These are phyloP conservation scores for Eumeta japonica DNA, from an alignment of 1,140 invertebrate genomes.

Conservation along the genomic window DNA sequence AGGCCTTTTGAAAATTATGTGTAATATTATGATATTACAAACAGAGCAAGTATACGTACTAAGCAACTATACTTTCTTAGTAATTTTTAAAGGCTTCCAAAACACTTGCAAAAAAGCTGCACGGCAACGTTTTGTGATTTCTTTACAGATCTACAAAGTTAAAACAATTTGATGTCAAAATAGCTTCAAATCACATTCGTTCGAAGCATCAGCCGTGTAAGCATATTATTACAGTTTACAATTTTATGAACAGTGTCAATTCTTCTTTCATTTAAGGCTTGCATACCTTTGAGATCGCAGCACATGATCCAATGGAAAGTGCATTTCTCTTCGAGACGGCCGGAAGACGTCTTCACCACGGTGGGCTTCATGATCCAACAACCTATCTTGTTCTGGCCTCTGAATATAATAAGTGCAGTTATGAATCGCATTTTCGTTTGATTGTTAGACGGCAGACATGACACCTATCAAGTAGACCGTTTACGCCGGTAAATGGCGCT, in stretches of 20 bases:
- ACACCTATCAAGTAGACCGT: no score
- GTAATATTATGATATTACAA: no score
- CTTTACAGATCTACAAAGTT: not conserved
- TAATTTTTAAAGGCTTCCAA: no score
- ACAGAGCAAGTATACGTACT: no score
- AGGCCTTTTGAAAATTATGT: no score
- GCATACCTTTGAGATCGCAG: constrained; percentile 46
- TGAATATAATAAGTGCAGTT: constrained; percentile 20
- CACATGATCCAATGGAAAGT: constrained; percentile 53
- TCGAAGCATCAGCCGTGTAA: not conserved
- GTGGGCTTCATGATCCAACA: constrained; percentile 40
- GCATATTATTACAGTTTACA: not conserved
- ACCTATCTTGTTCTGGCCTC: constrained; percentile 48
- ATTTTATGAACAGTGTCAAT: not conserved
- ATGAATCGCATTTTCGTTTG: no score
- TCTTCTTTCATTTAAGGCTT: not conserved
- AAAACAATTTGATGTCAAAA: not conserved
- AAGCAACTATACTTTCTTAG: no score
- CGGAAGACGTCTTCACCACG: constrained; percentile 20
- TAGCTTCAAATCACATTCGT: not conserved
- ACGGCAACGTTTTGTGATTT: no score
- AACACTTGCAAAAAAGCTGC: no score
- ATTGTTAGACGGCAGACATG: no score
- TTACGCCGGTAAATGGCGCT: no score
- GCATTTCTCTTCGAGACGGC: constrained; percentile 27